A percentile compares a stretch with the other conserved stretches of the same genome.
Conservation (phyloP, 2,888 invertebrate species). For the Muscina levida region DNA sequence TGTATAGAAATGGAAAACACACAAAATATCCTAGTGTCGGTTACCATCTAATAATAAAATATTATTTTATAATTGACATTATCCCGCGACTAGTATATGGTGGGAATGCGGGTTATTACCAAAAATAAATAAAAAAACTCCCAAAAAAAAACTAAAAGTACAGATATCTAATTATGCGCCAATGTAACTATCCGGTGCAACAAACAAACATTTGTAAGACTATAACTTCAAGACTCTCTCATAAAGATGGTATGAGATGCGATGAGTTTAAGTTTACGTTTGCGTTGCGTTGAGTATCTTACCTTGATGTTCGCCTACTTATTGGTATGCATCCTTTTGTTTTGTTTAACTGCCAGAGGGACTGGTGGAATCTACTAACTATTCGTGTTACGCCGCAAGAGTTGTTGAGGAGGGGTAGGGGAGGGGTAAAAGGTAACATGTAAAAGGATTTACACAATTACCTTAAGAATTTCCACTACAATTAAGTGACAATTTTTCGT, state of each 20-base stretch:
- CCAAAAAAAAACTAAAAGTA: conserved; percentile 41
- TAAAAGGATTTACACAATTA: conserved; percentile 61
- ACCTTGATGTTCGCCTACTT: conserved; percentile 22
- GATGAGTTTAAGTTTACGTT: too few species aligned
- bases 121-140: conserved; percentile 44
- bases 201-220: neutral
- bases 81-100: conserved; percentile 31
- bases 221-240: too few species aligned
- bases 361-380: too few species aligned
- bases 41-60: conserved; percentile 54
- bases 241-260: too few species aligned
- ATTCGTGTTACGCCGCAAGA: too few species aligned
- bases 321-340: conserved; percentile 20
- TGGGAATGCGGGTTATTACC: conserved; percentile 65
- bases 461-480: conserved; percentile 63
- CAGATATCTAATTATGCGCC: conserved; percentile 60
- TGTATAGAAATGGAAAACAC: too few species aligned
- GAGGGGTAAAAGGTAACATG: conserved; percentile 5
- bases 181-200: neutral
- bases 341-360: neutral
- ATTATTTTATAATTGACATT: conserved; percentile 66
- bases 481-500: conserved; percentile 65
- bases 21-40: too few species aligned
- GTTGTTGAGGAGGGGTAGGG: too few species aligned
- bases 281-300: neutral